Percentiles rank a stretch among this genome's conserved stretches.
Conservation (phyloP, 2,797 vertebrate genomes). For the Lepus oiostolus region DNA sequence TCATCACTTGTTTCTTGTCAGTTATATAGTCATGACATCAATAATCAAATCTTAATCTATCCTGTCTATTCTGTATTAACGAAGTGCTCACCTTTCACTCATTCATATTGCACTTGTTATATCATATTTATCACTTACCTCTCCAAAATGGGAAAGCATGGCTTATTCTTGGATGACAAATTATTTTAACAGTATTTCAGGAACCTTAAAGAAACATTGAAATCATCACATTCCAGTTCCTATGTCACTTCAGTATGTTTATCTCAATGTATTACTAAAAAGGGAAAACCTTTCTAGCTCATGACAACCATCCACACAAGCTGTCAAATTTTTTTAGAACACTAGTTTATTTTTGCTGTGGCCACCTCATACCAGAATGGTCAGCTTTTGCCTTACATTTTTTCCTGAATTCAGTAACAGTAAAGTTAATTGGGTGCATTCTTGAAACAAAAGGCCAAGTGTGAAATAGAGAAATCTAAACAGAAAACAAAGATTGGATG, state of each 20-base stretch:
- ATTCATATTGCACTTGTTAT: neutral
- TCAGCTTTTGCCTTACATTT: conserved; percentile 66
- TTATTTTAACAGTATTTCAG: neutral
- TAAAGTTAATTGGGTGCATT: neutral
- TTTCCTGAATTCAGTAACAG: conserved; percentile 51
- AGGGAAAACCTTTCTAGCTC: neutral
- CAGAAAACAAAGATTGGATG: neutral
- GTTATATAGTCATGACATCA: neutral
- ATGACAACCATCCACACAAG: neutral
- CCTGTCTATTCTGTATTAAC: neutral
- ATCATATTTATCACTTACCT: neutral
- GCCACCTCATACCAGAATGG: conserved; percentile 42
- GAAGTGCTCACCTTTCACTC: neutral
- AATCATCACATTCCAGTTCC: neutral
- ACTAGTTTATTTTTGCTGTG: conserved; percentile 5
- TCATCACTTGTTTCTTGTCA: neutral
- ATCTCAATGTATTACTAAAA: neutral
- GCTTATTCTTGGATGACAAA: neutral
- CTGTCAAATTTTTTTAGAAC: conserved; percentile 66
- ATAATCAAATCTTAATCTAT: neutral
- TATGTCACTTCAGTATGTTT: neutral
- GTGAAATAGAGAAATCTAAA: neutral
- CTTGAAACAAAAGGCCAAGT: neutral
- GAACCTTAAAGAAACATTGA: neutral
- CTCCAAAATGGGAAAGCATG: neutral